Base-by-base conservation (phyloP, 2,888 invertebrate species). In the Spodoptera exigua region DNA sequence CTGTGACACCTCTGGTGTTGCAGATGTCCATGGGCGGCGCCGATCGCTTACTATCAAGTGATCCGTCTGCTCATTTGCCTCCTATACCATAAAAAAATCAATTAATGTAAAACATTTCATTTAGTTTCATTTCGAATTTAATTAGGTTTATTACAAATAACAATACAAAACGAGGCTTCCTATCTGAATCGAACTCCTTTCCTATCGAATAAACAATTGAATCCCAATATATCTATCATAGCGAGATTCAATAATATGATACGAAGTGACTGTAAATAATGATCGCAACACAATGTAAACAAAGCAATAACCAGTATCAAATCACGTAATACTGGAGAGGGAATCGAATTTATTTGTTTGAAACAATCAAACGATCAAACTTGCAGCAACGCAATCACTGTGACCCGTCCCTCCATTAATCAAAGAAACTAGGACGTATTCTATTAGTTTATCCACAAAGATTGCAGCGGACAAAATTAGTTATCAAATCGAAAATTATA, bases 351-450 rank as follows among this genome's bases (percentile, higher is more conserved):
- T 74, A 75, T 75, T 73, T 67, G 54, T 79, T 78, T 70, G 74
- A 72, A 61, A 60, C 67, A 70, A 55, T 66, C 67, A 43, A n/a
- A 46, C 45, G 52, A 58, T 52, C 46, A 49, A 37, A 32, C 47
- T 49, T 65, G 64, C 63, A 60, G 56, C 63, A 61, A 61, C 53
- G 70, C 79, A 78, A 87, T 84, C 41, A 72, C 78, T 76, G 70
- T 73, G 84, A 85, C 79, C 83, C 77, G 82, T 81, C 76, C 75
- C 79, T 81, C 77, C 87, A 89, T 89, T 88, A 86, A 88, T 89
- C 89, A 89, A 83, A 84, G 77, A 80, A 88, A 79, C 82, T 80
- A 70, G 82, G 81, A 86, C 84, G 81, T 71, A 74, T 74, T 77
- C 66, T 72, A 77, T 79, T 78, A 79, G 67, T 57, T 61, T 47